Percentiles rank a stretch among this genome's conserved stretches.
Evolutionary conservation across 2,113 vertebrate species (phyloP).

Genomic region (Lanius ludovicianus): DNA sequence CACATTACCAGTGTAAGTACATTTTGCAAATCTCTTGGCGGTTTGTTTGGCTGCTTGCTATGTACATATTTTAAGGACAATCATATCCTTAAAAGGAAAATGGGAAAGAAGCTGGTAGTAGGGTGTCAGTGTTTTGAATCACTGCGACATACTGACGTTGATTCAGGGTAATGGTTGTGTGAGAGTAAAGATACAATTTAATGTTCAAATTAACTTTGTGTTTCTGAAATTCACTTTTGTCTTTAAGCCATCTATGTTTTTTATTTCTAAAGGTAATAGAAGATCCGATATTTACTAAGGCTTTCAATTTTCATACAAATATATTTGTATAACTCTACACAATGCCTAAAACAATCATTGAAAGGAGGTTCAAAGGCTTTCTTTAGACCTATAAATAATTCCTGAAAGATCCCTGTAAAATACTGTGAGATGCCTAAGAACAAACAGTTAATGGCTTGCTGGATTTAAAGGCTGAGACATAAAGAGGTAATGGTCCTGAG

Average conservation of each 20-base stretch:
- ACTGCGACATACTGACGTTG: not conserved
- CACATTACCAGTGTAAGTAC: not conserved
- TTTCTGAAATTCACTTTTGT: not conserved
- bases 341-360: constrained; percentile 25
- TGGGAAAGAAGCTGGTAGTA: constrained; percentile 5
- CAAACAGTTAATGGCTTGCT: not conserved
- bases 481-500: constrained; percentile 3
- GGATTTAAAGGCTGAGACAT: constrained; percentile 45
- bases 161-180: constrained; percentile 38
- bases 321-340: constrained; percentile 46
- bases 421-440: not conserved
- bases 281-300: constrained; percentile 8
- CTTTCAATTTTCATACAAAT: constrained; percentile 39
- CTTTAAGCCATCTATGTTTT: constrained; percentile 27
- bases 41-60: constrained; percentile 17
- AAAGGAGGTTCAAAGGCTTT: constrained; percentile 33
- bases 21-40: not conserved
- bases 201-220: constrained; percentile 19
- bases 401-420: constrained; percentile 15
- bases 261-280: not conserved
- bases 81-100: constrained; percentile 59
- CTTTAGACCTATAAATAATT: constrained; percentile 7
- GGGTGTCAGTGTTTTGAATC: constrained; percentile 7
- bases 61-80: constrained; percentile 68
- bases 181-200: not conserved